phyloP scores from a whole-genome alignment of 1,140 invertebrate species.

The Drosophila dunni region DNA sequence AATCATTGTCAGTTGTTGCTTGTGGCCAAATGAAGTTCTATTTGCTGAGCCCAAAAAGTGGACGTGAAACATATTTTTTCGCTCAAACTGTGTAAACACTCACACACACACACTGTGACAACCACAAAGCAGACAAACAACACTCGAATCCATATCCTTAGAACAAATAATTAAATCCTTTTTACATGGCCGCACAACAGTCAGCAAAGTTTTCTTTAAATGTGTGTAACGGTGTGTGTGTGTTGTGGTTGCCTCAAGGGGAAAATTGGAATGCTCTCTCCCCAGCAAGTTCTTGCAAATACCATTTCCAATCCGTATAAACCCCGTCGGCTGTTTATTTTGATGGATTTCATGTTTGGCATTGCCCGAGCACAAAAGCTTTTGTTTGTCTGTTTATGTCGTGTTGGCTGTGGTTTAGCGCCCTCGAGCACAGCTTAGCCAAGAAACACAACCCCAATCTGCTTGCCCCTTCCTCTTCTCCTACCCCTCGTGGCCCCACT shows the following conservation, averaged over 20 bases:
- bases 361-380: conserved; percentile 58
- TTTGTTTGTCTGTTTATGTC: conserved; percentile 80
- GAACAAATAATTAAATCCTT: conserved; percentile 84
- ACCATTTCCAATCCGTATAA: conserved; percentile 51
- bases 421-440: conserved; percentile 54
- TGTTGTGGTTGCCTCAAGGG: conserved; percentile 29
- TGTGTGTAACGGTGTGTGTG: too few relatives aligned
- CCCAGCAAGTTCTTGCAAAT: neutral
- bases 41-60: conserved; percentile 61
- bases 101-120: conserved; percentile 11
- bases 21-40: conserved; percentile 29
- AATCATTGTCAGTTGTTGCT: conserved; percentile 30
- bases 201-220: conserved; percentile 47
- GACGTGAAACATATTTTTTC: conserved; percentile 79
- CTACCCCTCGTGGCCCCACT: neutral
- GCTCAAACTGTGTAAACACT: conserved; percentile 63
- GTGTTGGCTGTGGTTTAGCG: conserved; percentile 60
- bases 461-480: conserved; percentile 6
- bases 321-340: conserved; percentile 75
- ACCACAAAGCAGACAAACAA: conserved; percentile 33
- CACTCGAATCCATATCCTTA: conserved; percentile 69
- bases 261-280: conserved; percentile 38
- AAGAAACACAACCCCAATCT: neutral
- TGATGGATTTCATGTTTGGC: conserved; percentile 78
- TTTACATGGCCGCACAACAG: conserved; percentile 71